Conservation (phyloP, 2,113 vertebrate species). For the Lamprotornis superbus region DNA sequence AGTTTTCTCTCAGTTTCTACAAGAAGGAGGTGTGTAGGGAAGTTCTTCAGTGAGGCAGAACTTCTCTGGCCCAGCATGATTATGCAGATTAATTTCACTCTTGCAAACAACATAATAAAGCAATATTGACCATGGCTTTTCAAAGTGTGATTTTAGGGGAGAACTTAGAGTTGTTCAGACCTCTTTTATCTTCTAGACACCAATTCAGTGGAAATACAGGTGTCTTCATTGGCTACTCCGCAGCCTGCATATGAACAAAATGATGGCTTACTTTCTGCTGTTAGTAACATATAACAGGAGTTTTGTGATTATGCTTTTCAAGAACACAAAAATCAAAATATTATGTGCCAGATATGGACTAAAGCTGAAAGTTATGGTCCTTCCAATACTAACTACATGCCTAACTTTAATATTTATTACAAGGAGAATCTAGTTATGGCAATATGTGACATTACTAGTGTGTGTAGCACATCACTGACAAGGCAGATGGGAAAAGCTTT, state of each 20-base stretch:
- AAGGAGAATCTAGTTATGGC: neutral
- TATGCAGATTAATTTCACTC: neutral
- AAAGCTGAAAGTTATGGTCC: neutral
- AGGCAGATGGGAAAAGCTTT: neutral
- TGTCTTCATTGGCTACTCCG: accelerated
- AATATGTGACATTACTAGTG: neutral
- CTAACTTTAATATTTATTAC: neutral
- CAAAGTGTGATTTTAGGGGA: neutral
- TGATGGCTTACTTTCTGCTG: neutral
- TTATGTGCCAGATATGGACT: neutral
- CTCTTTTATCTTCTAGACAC: neutral
- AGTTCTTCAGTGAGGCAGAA: neutral
- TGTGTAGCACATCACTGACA: neutral
- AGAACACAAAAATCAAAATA: neutral
- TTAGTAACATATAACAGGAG: neutral
- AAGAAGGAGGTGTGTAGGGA: neutral
- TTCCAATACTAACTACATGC: neutral
- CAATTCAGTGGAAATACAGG: neutral
- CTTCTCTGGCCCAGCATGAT: neutral
- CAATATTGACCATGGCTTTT: neutral
- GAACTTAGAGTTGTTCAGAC: neutral
- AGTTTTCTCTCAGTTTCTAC: neutral
- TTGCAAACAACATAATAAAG: neutral
- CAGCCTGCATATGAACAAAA: neutral
- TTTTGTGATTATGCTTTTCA: neutral